Percentiles rank a stretch among this genome's conserved stretches.
Conservation (phyloP, 2,888 invertebrate genomes). For the Lochmaea capreae region DNA sequence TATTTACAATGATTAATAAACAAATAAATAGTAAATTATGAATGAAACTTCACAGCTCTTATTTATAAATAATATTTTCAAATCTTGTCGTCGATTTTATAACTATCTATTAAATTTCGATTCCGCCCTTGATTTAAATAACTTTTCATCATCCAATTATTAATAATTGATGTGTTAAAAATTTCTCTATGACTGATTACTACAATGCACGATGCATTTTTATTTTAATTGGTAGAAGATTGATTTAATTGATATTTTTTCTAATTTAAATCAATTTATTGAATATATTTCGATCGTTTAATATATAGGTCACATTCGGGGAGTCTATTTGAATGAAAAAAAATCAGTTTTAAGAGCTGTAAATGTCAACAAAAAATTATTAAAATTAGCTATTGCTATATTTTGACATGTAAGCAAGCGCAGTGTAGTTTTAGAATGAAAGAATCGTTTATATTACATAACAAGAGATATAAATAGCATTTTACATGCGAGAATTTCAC, state of each 20-base stretch:
- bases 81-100: not conserved
- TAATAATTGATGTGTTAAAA: constrained; percentile 26
- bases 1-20: no score
- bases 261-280: constrained; percentile 15
- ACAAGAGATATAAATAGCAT: no score
- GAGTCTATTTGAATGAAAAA: not conserved
- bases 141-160: constrained; percentile 7
- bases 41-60: no score
- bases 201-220: constrained; percentile 24
- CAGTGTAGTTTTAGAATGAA: no score
- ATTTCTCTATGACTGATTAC: constrained; percentile 25
- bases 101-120: constrained; percentile 1
- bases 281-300: constrained; percentile 1
- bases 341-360: no score
- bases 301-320: constrained; percentile 2
- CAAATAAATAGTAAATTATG: no score
- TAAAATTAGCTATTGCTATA: no score
- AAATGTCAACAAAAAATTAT: no score
- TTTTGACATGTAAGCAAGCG: no score
- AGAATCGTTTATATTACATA: no score
- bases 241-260: constrained; percentile 31
- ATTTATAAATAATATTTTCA: no score
- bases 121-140: constrained; percentile 22
- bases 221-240: constrained; percentile 29
- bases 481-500: no score